Base-by-base conservation (phyloP, 2,888 invertebrate species). In the Ochropleura leucogaster region DNA sequence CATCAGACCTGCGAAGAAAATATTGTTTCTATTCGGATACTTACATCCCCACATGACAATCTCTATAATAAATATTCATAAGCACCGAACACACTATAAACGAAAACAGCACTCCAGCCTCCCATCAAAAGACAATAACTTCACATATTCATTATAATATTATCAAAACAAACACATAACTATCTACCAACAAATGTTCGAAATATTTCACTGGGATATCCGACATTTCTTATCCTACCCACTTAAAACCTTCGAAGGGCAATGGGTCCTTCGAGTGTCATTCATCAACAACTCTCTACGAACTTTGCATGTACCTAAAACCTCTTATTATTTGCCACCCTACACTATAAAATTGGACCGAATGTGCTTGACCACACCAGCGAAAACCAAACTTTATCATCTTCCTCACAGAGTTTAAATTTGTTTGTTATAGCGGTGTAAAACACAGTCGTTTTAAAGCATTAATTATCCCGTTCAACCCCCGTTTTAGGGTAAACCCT, bases 181-280 rank as follows among this genome's bases (percentile, higher is more conserved):
- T 86, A 88, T 88, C 70, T 79, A 83, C 77, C 44, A 44, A 72
- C 62, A 44, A 72, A 80, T 79, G 89, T 89, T 85, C 86, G 90
- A 92, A 92, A 95, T 96, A 96, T 95, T 95, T 96, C 95, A 95
- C 94, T 88, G 90, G 92, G 92, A 91, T 93, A 95, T 94, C 94
- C 96, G 93, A 94, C 95, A 92, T 95, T 96, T 95, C 96, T 96
- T 96, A 95, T 96, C 95, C 94, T 91, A 93, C 95, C 95, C 95
- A 94, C 94, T 96, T 96, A 94, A 95, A 95, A 94, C 95, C 94
- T 94, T 93, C 95, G 95, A 96, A 96, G 96, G 96, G 96, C 96
- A 95, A 96, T 96, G 95, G 96, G 95, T 93, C 96, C 96, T 92
- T 91, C 46, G 96, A 96, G 96, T 96, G 95, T 96, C 96, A 96